Evolutionary conservation across 2,888 invertebrate species (phyloP).

Genomic region (Macrosiphum euphorbiae): DNA sequence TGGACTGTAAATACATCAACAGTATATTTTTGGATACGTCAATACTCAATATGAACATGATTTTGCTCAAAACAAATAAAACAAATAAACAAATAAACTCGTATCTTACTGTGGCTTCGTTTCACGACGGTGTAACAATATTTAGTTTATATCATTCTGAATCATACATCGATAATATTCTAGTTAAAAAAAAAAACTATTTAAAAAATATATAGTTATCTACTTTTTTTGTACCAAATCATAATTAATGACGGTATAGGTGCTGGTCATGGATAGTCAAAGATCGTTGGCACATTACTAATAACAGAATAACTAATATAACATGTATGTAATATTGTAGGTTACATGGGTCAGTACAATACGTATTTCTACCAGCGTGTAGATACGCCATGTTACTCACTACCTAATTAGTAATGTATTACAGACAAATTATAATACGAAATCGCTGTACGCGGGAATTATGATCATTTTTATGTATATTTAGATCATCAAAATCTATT

Average conservation of each 20-base stretch:
- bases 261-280: too few species aligned
- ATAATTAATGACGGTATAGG: too few species aligned
- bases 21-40: background rate
- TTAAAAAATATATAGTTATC: background rate
- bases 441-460: too few species aligned
- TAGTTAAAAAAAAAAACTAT: background rate
- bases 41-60: background rate
- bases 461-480: background rate
- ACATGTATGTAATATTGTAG: background rate
- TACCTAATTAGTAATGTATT: too few species aligned
- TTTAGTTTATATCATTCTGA: background rate
- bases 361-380: background rate
- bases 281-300: background rate
- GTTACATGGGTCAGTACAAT: background rate
- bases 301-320: background rate
- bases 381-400: background rate
- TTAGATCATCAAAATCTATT: background rate
- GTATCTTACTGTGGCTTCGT: background rate
- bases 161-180: background rate
- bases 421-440: too few species aligned
- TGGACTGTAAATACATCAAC: background rate
- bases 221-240: background rate
- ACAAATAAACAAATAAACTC: background rate
- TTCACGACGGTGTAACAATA: background rate
- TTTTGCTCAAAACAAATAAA: background rate